Base-by-base conservation (phyloP, 2,888 invertebrate genomes). In the Oscheius onirici region DNA sequence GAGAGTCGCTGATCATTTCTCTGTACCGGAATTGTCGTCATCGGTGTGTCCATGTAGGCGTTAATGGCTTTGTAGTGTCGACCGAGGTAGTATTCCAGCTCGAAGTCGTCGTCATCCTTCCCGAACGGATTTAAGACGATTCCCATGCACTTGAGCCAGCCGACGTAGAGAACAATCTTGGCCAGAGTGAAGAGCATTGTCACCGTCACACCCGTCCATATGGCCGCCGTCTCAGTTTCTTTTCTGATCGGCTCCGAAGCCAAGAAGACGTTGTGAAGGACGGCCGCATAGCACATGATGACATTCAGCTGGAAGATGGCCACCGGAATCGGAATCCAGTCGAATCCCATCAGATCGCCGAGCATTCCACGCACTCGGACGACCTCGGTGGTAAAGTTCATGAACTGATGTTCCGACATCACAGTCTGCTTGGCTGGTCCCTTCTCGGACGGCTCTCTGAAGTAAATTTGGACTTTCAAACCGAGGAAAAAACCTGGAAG, bases 271-370 rank as follows among this genome's bases (percentile, higher is more conserved):
- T 43, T 43, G 22, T 58, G 58, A 10, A 58, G 6, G 20, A 58
- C 15, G 41, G 58, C 40, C 15, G 17, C 20, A 17, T 58, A 58
- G 20, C 58, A 58, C 20, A 24, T 6, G 26, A 61, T 13, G 3
- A 26, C 6, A 61, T 61, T 61, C 11, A 61, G 28, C 58, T 43
- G 63, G 15, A 49, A 13, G 6, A 63, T n/a, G 2, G 76, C 77
- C 24, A 80, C 43, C n/a, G 80, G 80, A n/a, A 78, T 52, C n/a
- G 80, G 80, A 0, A 80, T 77, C 76, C 78, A 80, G 49, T 80
- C 80, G 55, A 71, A 80, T 5, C 75, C 68, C 11, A 78, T 41
- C 26, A 80, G 67, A 49, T 80, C 78, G 2, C 78, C 74, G 5
- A 78, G 58, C 51, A 69, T 58, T 15, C 72, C 70, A n/a, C 78